Base-by-base conservation (phyloP, 2,888 invertebrate genomes). In the Rutpela maculata region DNA sequence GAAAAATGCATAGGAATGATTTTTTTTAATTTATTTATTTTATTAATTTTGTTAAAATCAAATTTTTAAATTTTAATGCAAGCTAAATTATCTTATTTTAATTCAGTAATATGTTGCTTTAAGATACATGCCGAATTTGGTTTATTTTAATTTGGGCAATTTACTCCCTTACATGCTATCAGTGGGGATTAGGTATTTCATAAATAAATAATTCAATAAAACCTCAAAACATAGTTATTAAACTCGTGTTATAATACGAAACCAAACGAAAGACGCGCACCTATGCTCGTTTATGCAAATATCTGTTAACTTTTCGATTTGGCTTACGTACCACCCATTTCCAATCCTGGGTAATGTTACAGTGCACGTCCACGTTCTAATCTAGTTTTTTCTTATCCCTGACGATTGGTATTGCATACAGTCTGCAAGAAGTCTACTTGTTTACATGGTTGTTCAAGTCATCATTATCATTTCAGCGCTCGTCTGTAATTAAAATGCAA, bases 401-500 rank as follows among this genome's bases (percentile, higher is more conserved):
- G 57, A 26, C 55, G 57, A 66, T 71, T 71, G 60, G 65, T 18
- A 74, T 74, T 62, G 74, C 71, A 60, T 66, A 67, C 78, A 76
- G 66, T 59, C 78, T 81, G 74, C 77, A 78, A 82, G 80, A 81
- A 80, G 78, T 79, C 79, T 78, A 78, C 86, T 89, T 89, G 89
- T 89, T 89, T 89, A 89, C 90, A 89, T 87, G 88, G 88, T 87
- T 88, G 88, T 89, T 89, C 89, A 74, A 89, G 88, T 89, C 90
- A 87, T 91, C 91, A 92, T 92, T 92, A 92, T 92, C 92, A 92
- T 92, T 92, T 91, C 92, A 91, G 90, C 91, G 91, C 91, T 92
- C 91, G 91, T 90, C 91, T 90, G 87, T 80, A 89, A 89, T 86
- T 86, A 87, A 88, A 88, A 87, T 87, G 92, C 92, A 92, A 92